These are phyloP conservation scores for Ploceus nigricollis DNA, from an alignment of 2,113 vertebrate genomes.

Conservation along the genomic window DNA sequence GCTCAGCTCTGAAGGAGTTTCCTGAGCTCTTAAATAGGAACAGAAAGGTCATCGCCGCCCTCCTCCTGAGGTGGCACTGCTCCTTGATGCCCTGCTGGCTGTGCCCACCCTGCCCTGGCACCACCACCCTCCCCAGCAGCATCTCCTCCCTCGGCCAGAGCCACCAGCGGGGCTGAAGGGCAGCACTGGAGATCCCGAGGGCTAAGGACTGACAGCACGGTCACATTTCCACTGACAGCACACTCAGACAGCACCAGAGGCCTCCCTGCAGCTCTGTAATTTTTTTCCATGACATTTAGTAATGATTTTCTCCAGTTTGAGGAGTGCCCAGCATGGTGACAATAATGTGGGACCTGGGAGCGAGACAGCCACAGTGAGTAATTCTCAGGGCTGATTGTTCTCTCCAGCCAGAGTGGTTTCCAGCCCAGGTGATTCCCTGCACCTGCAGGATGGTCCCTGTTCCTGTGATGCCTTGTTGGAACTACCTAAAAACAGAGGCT, in stretches of 20 bases:
- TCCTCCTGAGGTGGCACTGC: too few species aligned
- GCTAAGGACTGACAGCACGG: rapidly evolving
- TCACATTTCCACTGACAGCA: not conserved
- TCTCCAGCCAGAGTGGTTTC: not conserved
- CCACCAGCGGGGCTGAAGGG: not conserved
- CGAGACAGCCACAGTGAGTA: not conserved
- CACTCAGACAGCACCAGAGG: not conserved
- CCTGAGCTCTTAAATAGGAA: not conserved
- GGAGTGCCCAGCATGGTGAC: not conserved
- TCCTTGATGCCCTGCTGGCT: not conserved
- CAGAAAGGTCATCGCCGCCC: rapidly evolving
- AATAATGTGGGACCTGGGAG: not conserved
- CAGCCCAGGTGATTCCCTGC: not conserved
- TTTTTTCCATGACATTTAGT: not conserved
- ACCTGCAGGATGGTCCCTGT: not conserved
- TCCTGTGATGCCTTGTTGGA: not conserved
- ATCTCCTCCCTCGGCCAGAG: not conserved
- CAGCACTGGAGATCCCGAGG: not conserved
- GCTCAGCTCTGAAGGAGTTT: not conserved
- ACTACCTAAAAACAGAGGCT: not conserved
- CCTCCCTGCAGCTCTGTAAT: not conserved
- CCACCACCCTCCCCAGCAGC: not conserved
- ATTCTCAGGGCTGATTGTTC: not conserved
- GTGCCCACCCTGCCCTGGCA: not conserved
- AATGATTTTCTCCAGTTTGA: not conserved